These are phyloP conservation scores for Boloria selene DNA, from an alignment of 2,888 invertebrate genomes.

Conservation along the genomic window DNA sequence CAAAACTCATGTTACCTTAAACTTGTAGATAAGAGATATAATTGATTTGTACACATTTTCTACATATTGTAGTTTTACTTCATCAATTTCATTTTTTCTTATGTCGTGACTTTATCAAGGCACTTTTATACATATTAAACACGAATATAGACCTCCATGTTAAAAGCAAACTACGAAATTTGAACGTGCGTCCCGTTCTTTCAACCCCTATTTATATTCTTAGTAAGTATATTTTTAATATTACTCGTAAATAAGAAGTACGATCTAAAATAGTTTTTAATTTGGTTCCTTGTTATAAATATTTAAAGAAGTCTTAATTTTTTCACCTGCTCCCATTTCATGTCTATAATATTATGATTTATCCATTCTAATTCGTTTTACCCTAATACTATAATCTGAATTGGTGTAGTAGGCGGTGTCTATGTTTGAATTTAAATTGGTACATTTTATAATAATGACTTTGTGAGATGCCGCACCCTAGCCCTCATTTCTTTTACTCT, in stretches of 20 bases:
- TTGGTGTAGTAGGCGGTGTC: conserved; percentile 54
- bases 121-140: too few relatives aligned
- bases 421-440: conserved; percentile 76
- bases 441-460: conserved; percentile 75
- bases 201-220: too few relatives aligned
- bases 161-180: too few relatives aligned
- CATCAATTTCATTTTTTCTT: too few relatives aligned
- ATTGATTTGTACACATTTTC: neutral
- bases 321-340: conserved; percentile 27
- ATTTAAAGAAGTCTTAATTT: neutral
- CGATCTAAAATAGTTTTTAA: too few relatives aligned
- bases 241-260: too few relatives aligned
- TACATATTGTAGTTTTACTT: neutral
- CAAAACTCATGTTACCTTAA: conserved; percentile 1
- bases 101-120: too few relatives aligned
- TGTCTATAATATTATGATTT: conserved; percentile 26
- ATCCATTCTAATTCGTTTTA: conserved; percentile 43
- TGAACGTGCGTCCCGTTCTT: too few relatives aligned
- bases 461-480: conserved; percentile 60
- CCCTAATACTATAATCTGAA: conserved; percentile 47
- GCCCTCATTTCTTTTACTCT: conserved; percentile 62
- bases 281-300: neutral
- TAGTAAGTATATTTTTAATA: too few relatives aligned
- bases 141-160: too few relatives aligned
- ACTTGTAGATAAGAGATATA: neutral